Percentiles rank a stretch among this genome's conserved stretches.
phyloP scores from a whole-genome alignment of 2,888 invertebrate genomes.

The Amphipoea lucens region DNA sequence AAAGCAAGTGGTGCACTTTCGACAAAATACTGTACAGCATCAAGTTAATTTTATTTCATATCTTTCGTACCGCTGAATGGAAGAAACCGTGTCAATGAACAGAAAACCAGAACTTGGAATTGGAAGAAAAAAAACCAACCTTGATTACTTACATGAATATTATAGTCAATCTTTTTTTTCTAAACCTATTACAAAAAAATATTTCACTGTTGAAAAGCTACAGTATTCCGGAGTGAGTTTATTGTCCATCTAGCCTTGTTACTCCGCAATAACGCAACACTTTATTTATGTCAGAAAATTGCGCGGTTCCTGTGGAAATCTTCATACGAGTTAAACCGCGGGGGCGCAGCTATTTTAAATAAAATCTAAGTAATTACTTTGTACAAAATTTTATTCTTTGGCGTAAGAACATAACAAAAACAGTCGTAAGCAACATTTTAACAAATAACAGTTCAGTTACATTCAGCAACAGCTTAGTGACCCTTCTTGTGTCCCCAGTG shows the following conservation, averaged over 20 bases:
- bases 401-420: slow-evolving; percentile 74
- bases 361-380: slow-evolving; percentile 35
- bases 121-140: neutral
- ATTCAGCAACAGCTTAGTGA: slow-evolving; percentile 72
- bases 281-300: neutral
- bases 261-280: neutral
- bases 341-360: slow-evolving; percentile 3
- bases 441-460: slow-evolving; percentile 69
- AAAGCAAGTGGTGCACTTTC: slow-evolving; percentile 18
- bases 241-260: neutral
- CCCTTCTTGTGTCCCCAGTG: slow-evolving; percentile 92
- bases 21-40: neutral
- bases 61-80: neutral
- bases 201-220: neutral
- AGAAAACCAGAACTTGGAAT: slow-evolving; percentile 3
- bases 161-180: neutral
- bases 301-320: neutral
- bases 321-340: neutral
- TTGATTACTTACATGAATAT: neutral
- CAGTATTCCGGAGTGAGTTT: neutral
- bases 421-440: slow-evolving; percentile 68
- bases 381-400: slow-evolving; percentile 60
- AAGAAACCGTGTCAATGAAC: slow-evolving; percentile 4
- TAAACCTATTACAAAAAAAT: neutral
- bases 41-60: neutral